phyloP scores from a whole-genome alignment of 2,888 invertebrate genomes.

The Cerastis leucographa region DNA sequence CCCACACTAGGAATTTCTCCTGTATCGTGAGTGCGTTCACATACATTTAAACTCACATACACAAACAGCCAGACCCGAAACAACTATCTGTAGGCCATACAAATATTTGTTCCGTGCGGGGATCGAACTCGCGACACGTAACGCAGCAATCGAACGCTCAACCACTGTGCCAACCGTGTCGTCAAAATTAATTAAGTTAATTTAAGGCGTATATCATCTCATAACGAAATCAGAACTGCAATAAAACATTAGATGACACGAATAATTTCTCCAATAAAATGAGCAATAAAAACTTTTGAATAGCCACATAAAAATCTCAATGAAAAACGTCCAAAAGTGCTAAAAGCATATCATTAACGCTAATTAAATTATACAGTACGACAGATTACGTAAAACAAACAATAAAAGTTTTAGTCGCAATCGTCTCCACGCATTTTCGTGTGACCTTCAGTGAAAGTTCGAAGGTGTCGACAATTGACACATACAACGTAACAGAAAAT shows the following conservation, averaged over 20 bases:
- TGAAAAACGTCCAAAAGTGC: conserved; percentile 14
- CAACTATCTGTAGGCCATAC: too few species aligned
- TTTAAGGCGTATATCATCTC: neutral
- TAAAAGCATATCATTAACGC: conserved; percentile 31
- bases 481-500: conserved; percentile 78
- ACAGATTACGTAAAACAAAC: conserved; percentile 56
- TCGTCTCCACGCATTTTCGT: conserved; percentile 67
- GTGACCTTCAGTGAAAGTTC: conserved; percentile 87
- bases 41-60: too few species aligned
- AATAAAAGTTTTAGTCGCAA: conserved; percentile 31
- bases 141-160: too few species aligned
- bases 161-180: too few species aligned
- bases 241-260: conserved; percentile 12
- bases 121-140: too few species aligned
- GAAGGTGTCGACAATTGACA: conserved; percentile 73
- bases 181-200: too few species aligned
- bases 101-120: too few species aligned
- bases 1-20: too few species aligned
- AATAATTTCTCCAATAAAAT: conserved; percentile 12
- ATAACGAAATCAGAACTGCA: neutral
- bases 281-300: conserved; percentile 2
- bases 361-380: conserved; percentile 38
- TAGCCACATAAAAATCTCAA: conserved; percentile 10
- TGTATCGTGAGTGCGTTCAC: too few species aligned
- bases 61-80: too few species aligned